phyloP scores from a whole-genome alignment of 1,140 invertebrate genomes.

The Tribolium madens region DNA sequence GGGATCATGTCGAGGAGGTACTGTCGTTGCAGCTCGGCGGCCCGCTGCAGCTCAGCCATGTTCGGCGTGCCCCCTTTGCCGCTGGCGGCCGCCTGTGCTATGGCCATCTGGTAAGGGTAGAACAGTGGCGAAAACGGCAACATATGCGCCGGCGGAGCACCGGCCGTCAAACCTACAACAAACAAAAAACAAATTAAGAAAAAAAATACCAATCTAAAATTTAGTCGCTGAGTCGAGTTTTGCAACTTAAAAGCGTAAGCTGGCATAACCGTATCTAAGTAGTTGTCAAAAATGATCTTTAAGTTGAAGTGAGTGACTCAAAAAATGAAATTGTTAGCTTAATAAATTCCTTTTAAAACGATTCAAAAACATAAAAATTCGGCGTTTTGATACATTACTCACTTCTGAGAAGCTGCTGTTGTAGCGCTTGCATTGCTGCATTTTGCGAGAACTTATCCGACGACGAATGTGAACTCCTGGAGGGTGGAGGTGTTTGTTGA shows the following conservation, averaged over 20 bases:
- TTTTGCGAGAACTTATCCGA: constrained; percentile 75
- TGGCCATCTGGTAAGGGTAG: constrained; percentile 85
- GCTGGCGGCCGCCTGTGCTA: constrained; percentile 70
- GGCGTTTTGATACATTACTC: constrained; percentile 42
- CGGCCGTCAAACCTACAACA: constrained; percentile 62
- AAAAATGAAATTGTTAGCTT: no score
- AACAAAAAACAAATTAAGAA: neutral
- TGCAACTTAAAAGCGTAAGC: no score
- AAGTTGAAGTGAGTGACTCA: no score
- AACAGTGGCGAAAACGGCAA: constrained; percentile 86
- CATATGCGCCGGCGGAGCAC: constrained; percentile 79
- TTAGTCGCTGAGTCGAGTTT: no score
- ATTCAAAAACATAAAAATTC: no score
- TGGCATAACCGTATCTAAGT: no score
- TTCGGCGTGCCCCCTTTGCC: constrained; percentile 66
- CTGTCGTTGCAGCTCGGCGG: constrained; percentile 92
- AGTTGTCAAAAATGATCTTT: no score
- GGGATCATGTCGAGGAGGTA: constrained; percentile 97
- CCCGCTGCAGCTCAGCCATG: constrained; percentile 81
- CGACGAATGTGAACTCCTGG: constrained; percentile 64
- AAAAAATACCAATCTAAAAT: constrained; percentile 43
- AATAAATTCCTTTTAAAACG: no score
- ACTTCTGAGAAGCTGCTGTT: constrained; percentile 83
- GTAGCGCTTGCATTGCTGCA: constrained; percentile 83
- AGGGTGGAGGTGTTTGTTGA: constrained; percentile 60